Percentiles rank a stretch among this genome's conserved stretches.
Conservation (phyloP, 1,140 invertebrate genomes). For the Eumaeus atala region DNA sequence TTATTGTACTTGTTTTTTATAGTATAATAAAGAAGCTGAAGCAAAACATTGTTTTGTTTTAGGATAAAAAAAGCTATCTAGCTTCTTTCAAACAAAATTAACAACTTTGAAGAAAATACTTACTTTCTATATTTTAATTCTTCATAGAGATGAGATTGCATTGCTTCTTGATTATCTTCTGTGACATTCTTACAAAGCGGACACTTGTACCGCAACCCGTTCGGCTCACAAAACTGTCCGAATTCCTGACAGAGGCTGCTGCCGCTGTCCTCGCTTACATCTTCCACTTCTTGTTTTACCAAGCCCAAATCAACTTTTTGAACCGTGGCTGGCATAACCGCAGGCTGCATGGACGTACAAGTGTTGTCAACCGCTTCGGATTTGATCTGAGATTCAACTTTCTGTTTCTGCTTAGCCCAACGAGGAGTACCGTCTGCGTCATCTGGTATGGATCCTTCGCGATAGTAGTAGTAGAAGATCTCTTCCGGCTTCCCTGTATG, state of each 20-base stretch:
- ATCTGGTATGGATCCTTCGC: conserved; percentile 45
- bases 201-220: conserved; percentile 54
- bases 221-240: conserved; percentile 52
- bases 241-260: conserved; percentile 40
- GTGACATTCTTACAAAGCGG: conserved; percentile 42
- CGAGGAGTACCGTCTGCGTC: conserved; percentile 39
- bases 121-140: conserved; percentile 62
- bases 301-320: conserved; percentile 39
- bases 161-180: conserved; percentile 43
- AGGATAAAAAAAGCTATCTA: too few species aligned
- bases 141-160: conserved; percentile 62
- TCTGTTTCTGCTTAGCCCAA: conserved; percentile 49
- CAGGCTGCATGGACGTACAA: neutral
- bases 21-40: too few species aligned
- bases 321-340: neutral
- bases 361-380: conserved; percentile 15
- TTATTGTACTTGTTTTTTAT: too few species aligned
- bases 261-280: conserved; percentile 23
- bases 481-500: conserved; percentile 41
- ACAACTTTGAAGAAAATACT: conserved; percentile 24
- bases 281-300: conserved; percentile 46
- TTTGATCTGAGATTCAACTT: conserved; percentile 34
- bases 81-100: too few species aligned
- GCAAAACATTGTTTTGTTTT: too few species aligned
- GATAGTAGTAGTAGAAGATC: conserved; percentile 56